Conservation (phyloP, 2,888 invertebrate genomes). For the Terebella lapidaria region DNA sequence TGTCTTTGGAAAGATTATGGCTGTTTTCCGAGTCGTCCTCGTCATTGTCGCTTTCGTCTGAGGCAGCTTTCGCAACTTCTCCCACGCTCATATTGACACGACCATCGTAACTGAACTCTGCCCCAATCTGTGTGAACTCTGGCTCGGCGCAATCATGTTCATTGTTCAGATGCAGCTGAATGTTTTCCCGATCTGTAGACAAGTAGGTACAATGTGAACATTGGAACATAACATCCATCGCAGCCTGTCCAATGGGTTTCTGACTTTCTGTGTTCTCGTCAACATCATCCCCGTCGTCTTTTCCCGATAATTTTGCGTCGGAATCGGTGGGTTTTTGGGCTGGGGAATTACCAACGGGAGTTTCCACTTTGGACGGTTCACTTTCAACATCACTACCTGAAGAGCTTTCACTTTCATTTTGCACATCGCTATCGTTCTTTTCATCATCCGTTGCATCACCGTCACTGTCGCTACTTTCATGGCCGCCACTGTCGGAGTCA, state of each 20-base stretch:
- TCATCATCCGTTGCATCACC: background rate
- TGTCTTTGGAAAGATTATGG: no score
- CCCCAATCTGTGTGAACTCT: conserved; percentile 15
- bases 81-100: conserved; percentile 16
- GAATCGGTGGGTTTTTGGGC: no score
- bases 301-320: no score
- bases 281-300: no score
- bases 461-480: background rate
- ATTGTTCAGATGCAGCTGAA: conserved; percentile 7
- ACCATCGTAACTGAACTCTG: conserved; percentile 12
- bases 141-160: conserved; percentile 9
- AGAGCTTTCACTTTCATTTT: no score
- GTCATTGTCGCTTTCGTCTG: no score
- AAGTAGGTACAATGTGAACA: conserved; percentile 17
- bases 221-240: conserved; percentile 14
- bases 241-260: background rate
- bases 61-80: no score
- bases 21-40: no score
- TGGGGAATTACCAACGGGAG: no score
- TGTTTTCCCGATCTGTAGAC: conserved; percentile 9
- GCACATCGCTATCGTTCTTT: background rate
- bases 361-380: no score
- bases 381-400: background rate
- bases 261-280: no score
- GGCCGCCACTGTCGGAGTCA: no score